These are phyloP conservation scores for Pomacea maculata DNA, from an alignment of 1,140 invertebrate species.

Conservation along the genomic window DNA sequence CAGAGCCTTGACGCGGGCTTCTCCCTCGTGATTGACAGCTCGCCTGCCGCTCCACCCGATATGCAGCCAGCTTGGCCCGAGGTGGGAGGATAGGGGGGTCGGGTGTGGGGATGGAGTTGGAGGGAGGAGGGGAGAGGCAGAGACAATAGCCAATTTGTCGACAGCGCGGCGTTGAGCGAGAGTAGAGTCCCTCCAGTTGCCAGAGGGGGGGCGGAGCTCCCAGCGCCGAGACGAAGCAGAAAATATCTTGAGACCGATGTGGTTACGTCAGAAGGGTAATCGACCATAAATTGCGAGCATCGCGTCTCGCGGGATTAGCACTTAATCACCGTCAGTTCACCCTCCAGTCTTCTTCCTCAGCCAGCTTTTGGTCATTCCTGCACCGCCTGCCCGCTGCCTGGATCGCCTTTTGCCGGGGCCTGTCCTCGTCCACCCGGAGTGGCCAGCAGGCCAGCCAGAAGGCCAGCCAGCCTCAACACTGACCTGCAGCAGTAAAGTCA, in stretches of 20 bases:
- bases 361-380: not conserved
- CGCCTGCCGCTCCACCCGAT: not conserved
- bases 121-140: not conserved
- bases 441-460: not conserved
- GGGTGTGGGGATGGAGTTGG: too few relatives aligned
- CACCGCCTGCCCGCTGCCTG: not conserved
- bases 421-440: not conserved
- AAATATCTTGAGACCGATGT: not conserved
- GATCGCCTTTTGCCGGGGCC: too few relatives aligned
- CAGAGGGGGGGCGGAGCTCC: constrained; percentile 6
- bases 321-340: constrained; percentile 1
- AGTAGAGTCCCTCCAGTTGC: not conserved
- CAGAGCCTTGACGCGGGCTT: not conserved
- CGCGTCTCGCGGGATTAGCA: not conserved
- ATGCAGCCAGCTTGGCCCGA: not conserved
- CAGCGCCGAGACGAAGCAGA: not conserved
- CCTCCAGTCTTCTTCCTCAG: not conserved
- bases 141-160: constrained; percentile 19
- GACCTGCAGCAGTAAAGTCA: too few relatives aligned
- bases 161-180: not conserved
- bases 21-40: not conserved
- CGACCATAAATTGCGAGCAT: constrained; percentile 20
- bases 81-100: not conserved
- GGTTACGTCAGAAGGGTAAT: constrained; percentile 19
- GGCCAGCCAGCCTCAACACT: not conserved